phyloP scores from a whole-genome alignment of 2,888 invertebrate species.

The Parnassius apollo region DNA sequence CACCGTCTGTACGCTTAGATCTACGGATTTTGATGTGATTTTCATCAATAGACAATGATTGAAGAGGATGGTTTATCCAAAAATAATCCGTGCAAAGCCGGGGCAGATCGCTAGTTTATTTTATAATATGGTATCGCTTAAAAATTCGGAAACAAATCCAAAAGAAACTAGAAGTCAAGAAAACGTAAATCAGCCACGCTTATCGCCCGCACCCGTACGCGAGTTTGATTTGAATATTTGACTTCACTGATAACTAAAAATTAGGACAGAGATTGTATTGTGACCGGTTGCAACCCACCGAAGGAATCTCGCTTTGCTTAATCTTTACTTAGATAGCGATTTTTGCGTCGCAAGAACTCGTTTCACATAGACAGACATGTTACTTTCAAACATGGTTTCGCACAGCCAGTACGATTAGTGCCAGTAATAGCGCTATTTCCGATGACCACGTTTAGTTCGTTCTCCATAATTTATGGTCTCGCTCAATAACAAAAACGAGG shows the following conservation, averaged over 20 bases:
- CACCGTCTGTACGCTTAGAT: too few relatives aligned
- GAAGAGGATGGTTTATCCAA: too few relatives aligned
- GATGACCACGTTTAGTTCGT: constrained; percentile 15
- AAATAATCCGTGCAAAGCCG: too few relatives aligned
- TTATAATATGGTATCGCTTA: neutral
- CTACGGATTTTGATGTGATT: too few relatives aligned
- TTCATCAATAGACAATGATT: too few relatives aligned
- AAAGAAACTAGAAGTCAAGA: constrained; percentile 28
- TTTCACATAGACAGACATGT: constrained; percentile 16
- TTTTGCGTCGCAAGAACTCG: constrained; percentile 29
- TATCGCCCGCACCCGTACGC: constrained; percentile 46
- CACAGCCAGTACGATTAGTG: constrained; percentile 8
- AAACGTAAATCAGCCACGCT: constrained; percentile 44
- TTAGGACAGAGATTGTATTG: constrained; percentile 66
- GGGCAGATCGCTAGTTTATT: too few relatives aligned
- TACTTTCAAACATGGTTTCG: constrained; percentile 20
- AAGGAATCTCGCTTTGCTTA: constrained; percentile 33
- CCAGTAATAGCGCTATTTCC: constrained; percentile 3
- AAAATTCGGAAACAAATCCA: constrained; percentile 10
- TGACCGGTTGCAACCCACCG: constrained; percentile 42
- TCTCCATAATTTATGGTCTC: constrained; percentile 7
- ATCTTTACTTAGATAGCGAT: constrained; percentile 35
- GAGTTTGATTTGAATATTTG: constrained; percentile 56
- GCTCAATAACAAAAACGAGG: constrained; percentile 14
- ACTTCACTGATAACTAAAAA: constrained; percentile 65